Evolutionary conservation across 2,888 invertebrate genomes (phyloP), one percentile per base, ranked within the genome.

Genomic region (Drepanosiphum platanoidis): DNA sequence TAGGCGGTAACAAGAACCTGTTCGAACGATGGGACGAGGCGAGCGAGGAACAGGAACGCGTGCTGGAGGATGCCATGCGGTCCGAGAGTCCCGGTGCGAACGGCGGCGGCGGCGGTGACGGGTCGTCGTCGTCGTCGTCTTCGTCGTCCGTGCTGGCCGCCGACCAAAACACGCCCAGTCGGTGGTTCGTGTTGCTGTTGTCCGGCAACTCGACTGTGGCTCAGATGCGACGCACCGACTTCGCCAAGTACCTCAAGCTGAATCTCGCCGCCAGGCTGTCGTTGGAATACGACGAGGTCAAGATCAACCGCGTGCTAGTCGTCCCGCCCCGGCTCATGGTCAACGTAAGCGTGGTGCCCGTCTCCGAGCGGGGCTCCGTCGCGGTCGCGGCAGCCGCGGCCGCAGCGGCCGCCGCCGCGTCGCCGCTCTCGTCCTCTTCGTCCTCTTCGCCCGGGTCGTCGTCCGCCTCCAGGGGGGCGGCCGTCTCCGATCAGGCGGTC

Each of bases 211-310:
- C 89, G 9, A 89, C 89, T 0, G 88, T 89, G 15, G 89, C 88
- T 18, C 87, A 88, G 32, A 87, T 88, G 8, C 87, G 89, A 34
- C 88, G 89, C 86, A 88, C 88, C 83, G 89, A 89, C 86, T 89
- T 89, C 84, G 88, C 88, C 36, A 89, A 89, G 82, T 89, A 89
- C 66, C 87, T 89, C 18, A 89, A 89, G 86, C 87, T 89, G n/a
- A 89, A 89, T 86, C 87, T 89, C 71, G 89, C 89, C 5, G 89
- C 89, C 3, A 88, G 89, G 32, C 87, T 89, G 36, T 89, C 89
- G 0, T 86, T 89, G n/a, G 89, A 89, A 82, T 89, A 89, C 86
- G 88, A 89, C 86, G 89, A 89, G 80, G 87, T 89, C 22, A 87
- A 87, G 70, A 88, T 89, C 34, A 89, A 89, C 84, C 88, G 88